Conservation (phyloP, 2,797 vertebrate species). For the Otolemur crassicaudatus region DNA sequence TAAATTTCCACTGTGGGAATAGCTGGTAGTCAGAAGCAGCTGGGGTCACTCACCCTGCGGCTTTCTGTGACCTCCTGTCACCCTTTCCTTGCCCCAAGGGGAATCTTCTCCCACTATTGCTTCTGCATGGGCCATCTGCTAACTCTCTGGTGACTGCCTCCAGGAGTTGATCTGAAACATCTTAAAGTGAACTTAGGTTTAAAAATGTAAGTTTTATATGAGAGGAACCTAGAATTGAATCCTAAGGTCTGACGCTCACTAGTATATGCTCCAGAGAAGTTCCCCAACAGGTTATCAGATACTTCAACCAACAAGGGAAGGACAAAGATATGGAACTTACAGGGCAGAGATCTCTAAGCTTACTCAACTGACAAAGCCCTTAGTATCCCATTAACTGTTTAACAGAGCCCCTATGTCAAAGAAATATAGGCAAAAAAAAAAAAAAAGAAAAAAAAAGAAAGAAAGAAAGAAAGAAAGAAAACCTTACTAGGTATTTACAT, state of each 20-base stretch:
- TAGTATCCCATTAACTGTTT: background rate
- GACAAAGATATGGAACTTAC: background rate
- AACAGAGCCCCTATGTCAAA: background rate
- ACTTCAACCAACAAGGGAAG: background rate
- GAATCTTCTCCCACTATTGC: background rate
- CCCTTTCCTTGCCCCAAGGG: background rate
- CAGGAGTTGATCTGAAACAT: background rate
- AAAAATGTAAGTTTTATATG: background rate
- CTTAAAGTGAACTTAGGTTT: background rate
- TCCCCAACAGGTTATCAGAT: background rate
- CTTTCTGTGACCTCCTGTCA: background rate
- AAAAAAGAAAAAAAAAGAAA: too few species aligned
- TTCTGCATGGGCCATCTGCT: conserved; percentile 46
- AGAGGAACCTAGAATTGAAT: background rate
- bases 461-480: too few species aligned
- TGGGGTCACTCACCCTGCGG: conserved; percentile 43
- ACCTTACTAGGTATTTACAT: background rate
- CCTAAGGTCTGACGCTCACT: background rate
- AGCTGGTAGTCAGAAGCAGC: conserved; percentile 52
- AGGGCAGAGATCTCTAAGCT: background rate
- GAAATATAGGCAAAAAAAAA: background rate
- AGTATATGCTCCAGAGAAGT: background rate
- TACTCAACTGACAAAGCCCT: background rate
- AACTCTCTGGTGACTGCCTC: background rate
- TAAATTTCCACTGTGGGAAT: conserved; percentile 64